Evolutionary conservation across 2,797 vertebrate genomes (phyloP).

Genomic region (Rallus crepitans): DNA sequence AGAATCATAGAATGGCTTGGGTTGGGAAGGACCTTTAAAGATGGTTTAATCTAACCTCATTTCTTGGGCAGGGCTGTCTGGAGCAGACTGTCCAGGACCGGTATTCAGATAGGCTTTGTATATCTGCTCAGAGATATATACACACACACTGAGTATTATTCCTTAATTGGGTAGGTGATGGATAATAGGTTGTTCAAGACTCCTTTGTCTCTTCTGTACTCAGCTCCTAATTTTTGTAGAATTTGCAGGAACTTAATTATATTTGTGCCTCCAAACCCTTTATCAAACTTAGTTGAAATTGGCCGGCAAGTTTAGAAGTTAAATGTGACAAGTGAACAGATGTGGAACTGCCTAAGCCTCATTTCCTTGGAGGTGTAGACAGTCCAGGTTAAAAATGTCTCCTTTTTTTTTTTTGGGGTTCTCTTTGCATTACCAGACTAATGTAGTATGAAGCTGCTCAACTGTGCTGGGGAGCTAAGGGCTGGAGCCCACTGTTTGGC

Average conservation of each 20-base stretch:
- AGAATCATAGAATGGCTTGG: neutral
- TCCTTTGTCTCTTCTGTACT: neutral
- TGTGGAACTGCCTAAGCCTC: constrained; percentile 43
- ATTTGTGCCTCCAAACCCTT: neutral
- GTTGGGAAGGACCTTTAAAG: neutral
- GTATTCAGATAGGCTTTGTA: neutral
- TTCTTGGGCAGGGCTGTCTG: neutral
- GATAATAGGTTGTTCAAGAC: neutral
- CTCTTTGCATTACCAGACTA: constrained; percentile 26
- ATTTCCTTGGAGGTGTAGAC: constrained; percentile 35
- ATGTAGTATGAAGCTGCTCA: constrained; percentile 57
- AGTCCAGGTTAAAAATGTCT: constrained; percentile 48
- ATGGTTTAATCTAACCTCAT: neutral
- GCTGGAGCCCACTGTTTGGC: neutral
- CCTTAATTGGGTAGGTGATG: neutral
- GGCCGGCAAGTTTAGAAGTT: neutral
- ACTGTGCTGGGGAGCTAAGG: constrained; percentile 20
- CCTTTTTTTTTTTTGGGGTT: neutral
- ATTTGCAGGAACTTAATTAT: neutral
- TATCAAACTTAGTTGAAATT: constrained; percentile 23
- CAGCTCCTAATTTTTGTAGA: neutral
- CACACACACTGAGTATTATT: neutral
- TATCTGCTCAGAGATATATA: neutral
- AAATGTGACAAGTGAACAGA: constrained; percentile 58
- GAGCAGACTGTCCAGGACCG: neutral